phyloP scores from a whole-genome alignment of 1,140 invertebrate species.

The Grapholita molesta region DNA sequence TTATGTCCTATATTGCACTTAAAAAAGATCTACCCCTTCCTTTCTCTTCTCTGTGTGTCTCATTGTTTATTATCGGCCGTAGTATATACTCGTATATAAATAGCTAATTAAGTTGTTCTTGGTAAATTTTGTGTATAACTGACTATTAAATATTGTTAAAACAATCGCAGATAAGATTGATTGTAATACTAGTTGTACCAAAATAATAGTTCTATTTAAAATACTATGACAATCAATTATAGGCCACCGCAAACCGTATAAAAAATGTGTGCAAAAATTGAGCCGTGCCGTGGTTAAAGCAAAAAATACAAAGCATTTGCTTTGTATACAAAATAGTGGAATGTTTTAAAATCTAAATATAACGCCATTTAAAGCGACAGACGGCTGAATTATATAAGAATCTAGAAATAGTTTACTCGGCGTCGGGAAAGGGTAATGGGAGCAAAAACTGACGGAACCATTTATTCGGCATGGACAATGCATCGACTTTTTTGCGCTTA shows the following conservation, averaged over 20 bases:
- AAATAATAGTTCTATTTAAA: background rate
- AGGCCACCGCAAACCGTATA: background rate
- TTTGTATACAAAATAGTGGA: background rate
- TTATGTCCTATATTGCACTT: too few species aligned
- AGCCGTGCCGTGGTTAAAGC: background rate
- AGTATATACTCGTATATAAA: too few species aligned
- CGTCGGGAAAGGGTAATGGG: background rate
- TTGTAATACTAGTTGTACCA: too few species aligned
- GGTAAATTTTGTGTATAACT: too few species aligned
- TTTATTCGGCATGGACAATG: background rate
- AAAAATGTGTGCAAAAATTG: background rate
- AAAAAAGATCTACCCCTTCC: too few species aligned
- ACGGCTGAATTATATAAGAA: background rate
- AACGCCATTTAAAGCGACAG: background rate
- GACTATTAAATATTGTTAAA: too few species aligned
- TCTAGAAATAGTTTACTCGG: background rate
- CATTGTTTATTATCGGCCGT: too few species aligned
- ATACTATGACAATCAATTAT: background rate
- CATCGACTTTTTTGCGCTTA: background rate
- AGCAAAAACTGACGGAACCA: background rate
- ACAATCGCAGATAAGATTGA: too few species aligned
- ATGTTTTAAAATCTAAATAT: slow-evolving; percentile 1
- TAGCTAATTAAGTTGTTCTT: too few species aligned
- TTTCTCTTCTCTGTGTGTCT: too few species aligned
- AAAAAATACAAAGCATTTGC: background rate